Evolutionary conservation across 1,140 invertebrate species (phyloP), one percentile per base, ranked within the genome.

Genomic region (Scaptomyza pallida): DNA sequence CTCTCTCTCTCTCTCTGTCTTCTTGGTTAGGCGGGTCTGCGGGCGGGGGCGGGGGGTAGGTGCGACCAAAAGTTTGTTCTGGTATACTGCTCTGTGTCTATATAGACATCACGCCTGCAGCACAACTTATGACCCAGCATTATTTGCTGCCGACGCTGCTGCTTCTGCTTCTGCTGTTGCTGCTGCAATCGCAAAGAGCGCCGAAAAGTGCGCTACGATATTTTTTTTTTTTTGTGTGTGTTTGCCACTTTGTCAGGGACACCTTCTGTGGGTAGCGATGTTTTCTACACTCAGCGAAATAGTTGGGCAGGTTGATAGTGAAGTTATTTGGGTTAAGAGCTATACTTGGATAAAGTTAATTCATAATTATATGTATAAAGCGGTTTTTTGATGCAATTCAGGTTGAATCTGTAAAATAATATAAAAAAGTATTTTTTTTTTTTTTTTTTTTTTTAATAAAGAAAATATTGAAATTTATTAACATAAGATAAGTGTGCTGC

Each of bases 91-190:
- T 52, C 37, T 45, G 30, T 52, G 30, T 59, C 33, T 67, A 72
- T 72, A 64, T 44, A 71, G 69, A 72, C 69, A 72, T 67, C 69
- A 60, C 50, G 67, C 68, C 56, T 64, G 68, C 67, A 75, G 67
- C 68, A 23, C 43, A 71, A 71, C 72, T 71, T 75, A 75, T 75
- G 68, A 64, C 48, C 72, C 41, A 74, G 72, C 72, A 60, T 74
- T 74, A 54, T 64, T 62, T 57, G 60, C 23, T 5, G 26, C n/a
- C n/a, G n/a, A n/a, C n/a, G n/a, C 23, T 8, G 15, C 13, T 26
- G 3, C n/a, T n/a, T n/a, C n/a, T n/a, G n/a, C n/a, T n/a, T n/a
- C n/a, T n/a, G n/a, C n/a, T n/a, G 17, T 40, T 35, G 57, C 50
- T 19, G 43, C 45, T 69, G 64, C 61, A 65, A 16, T 52, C 40